Conservation (phyloP, 2,113 vertebrate species). For the Psittacula cyanocephala region DNA sequence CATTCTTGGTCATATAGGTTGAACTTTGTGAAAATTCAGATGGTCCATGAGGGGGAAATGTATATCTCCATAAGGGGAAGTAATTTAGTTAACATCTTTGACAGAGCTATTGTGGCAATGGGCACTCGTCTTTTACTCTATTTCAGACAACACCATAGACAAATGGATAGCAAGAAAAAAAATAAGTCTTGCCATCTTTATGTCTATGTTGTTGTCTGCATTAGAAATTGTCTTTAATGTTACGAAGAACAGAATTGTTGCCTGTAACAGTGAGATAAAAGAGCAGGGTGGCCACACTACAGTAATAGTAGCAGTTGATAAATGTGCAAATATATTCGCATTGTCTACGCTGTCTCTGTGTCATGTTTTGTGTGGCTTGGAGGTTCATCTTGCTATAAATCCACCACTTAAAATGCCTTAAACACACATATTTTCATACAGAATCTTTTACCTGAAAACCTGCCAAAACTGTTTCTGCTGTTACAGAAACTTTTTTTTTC, state of each 20-base stretch:
- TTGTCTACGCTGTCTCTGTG: neutral
- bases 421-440: neutral
- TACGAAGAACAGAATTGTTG: neutral
- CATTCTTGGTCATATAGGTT: neutral
- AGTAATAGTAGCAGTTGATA: neutral
- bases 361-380: neutral
- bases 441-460: neutral
- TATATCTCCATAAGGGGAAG: neutral
- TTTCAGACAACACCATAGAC: neutral
- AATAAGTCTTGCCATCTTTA: neutral
- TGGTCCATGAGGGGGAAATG: neutral
- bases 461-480: neutral
- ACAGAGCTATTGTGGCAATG: neutral
- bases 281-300: accelerated
- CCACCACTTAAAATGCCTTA: neutral
- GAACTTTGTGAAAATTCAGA: neutral
- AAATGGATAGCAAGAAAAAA: neutral
- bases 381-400: neutral
- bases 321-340: neutral
- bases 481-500: neutral
- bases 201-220: neutral
- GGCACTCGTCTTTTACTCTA: neutral
- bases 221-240: neutral
- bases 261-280: neutral
- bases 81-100: neutral